These are phyloP conservation scores for Rhyzopertha dominica DNA, from an alignment of 1,140 invertebrate genomes.

Conservation along the genomic window DNA sequence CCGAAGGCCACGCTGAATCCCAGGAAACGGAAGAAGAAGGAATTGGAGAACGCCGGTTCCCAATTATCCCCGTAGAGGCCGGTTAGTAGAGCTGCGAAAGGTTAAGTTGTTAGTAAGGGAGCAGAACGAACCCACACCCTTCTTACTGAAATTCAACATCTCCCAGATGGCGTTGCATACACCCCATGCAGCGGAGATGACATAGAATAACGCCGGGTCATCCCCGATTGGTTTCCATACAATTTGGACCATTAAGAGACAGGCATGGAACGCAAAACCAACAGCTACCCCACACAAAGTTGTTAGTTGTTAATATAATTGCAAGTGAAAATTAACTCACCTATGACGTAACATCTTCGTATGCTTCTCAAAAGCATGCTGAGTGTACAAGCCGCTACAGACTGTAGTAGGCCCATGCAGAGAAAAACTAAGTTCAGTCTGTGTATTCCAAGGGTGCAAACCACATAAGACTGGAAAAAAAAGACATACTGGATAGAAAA, in stretches of 20 bases:
- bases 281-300: constrained; percentile 49
- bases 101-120: constrained; percentile 1
- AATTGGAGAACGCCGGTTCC: constrained; percentile 48
- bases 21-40: constrained; percentile 44
- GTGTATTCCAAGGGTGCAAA: constrained; percentile 61
- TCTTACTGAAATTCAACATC: constrained; percentile 50
- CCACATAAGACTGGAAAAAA: constrained; percentile 52
- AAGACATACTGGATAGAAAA: constrained; percentile 10
- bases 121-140: constrained; percentile 1
- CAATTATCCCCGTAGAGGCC: constrained; percentile 46
- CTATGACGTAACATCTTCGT: constrained; percentile 57
- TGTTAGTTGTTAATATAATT: constrained; percentile 1
- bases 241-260: constrained; percentile 59
- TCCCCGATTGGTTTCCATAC: constrained; percentile 59
- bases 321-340: constrained; percentile 42
- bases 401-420: constrained; percentile 60
- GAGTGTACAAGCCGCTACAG: constrained; percentile 61
- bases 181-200: constrained; percentile 69
- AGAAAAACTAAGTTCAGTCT: constrained; percentile 60
- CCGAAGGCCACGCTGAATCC: constrained; percentile 46
- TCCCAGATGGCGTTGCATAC: constrained; percentile 71
- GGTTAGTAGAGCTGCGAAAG: constrained; percentile 45
- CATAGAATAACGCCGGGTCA: constrained; percentile 61
- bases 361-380: constrained; percentile 64
- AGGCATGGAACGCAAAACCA: constrained; percentile 63